Percentiles rank a stretch among this genome's conserved stretches.
Conservation (phyloP, 2,888 invertebrate genomes). For the Eupithecia insigniata region DNA sequence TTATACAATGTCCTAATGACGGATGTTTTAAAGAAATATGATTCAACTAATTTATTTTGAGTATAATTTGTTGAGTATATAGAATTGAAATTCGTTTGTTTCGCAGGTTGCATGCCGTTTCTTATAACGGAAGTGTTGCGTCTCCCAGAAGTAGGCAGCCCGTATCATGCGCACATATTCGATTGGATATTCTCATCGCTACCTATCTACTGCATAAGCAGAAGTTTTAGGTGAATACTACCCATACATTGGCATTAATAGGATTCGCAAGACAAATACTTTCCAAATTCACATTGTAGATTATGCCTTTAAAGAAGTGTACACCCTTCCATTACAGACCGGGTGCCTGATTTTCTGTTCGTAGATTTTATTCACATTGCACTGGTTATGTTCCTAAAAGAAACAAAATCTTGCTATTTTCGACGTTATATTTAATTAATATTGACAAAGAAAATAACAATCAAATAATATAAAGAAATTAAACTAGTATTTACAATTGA, state of each 20-base stretch:
- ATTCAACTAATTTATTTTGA: no score
- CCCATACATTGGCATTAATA: background rate
- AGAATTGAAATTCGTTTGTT: constrained; percentile 30
- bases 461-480: no score
- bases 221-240: constrained; percentile 72
- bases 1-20: no score
- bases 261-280: background rate
- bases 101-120: constrained; percentile 88
- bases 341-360: background rate
- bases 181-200: constrained; percentile 89
- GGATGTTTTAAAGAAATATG: no score
- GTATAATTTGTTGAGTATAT: background rate
- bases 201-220: constrained; percentile 85
- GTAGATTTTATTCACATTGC: background rate
- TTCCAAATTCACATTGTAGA: background rate
- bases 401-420: background rate
- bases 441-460: no score
- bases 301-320: background rate
- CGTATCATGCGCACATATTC: constrained; percentile 85
- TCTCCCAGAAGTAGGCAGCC: constrained; percentile 86
- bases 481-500: no score
- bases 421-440: background rate
- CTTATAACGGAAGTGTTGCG: constrained; percentile 88
- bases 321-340: background rate
- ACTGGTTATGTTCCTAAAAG: background rate